Conservation (phyloP, 2,797 vertebrate genomes). For the Sebastes diaconus region DNA sequence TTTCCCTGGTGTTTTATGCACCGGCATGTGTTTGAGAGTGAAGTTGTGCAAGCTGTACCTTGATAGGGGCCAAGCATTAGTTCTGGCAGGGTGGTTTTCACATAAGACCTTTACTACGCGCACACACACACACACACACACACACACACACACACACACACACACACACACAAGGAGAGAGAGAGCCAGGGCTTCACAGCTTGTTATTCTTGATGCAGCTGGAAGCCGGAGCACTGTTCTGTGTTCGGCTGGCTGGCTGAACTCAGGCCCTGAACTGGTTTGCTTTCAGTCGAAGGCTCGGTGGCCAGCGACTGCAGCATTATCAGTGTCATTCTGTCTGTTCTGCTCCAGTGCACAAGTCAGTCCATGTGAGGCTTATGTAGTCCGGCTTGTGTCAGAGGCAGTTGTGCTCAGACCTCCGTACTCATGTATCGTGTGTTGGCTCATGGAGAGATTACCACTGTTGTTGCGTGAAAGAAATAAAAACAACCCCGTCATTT, state of each 20-base stretch:
- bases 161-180: constrained; percentile 23
- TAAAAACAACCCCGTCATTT: constrained; percentile 1
- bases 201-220: constrained; percentile 81
- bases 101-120: constrained; percentile 70
- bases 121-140: constrained; percentile 10
- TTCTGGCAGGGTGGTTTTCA: constrained; percentile 79
- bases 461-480: constrained; percentile 6
- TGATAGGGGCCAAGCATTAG: constrained; percentile 81
- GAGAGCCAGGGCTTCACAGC: constrained; percentile 73
- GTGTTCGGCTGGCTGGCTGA: constrained; percentile 65
- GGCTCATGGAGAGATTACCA: constrained; percentile 24
- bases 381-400: constrained; percentile 49
- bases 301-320: constrained; percentile 56
- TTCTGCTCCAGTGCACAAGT: constrained; percentile 62
- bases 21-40: constrained; percentile 65
- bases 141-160: constrained; percentile 20
- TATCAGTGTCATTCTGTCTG: constrained; percentile 70
- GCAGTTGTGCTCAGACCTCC: constrained; percentile 12
- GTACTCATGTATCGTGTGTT: constrained; percentile 12
- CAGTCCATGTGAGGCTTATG: constrained; percentile 61
- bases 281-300: constrained; percentile 60
- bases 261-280: constrained; percentile 64
- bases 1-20: constrained; percentile 61
- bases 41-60: constrained; percentile 79
- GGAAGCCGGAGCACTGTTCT: constrained; percentile 71